Conservation (phyloP, 2,888 invertebrate species). For the Drosophila infuscata region DNA sequence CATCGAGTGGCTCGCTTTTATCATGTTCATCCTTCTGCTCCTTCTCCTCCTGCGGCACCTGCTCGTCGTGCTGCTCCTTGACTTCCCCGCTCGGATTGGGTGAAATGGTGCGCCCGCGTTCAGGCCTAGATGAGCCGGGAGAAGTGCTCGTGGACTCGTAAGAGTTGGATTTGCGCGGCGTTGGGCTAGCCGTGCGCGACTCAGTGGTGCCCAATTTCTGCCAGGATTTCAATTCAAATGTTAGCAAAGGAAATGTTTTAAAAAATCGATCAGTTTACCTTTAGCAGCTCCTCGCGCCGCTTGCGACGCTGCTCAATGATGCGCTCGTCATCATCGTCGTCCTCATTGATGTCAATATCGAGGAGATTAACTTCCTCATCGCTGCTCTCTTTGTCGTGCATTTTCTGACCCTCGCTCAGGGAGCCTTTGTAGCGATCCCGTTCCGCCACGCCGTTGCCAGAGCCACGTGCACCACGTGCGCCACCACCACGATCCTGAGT, state of each 20-base stretch:
- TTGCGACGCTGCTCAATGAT: constrained; percentile 95
- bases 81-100: constrained; percentile 35
- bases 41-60: constrained; percentile 14
- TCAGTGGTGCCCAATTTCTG: constrained; percentile 73
- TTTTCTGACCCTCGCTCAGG: constrained; percentile 91
- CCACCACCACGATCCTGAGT: constrained; percentile 83
- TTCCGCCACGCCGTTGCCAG: constrained; percentile 72
- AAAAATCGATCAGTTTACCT: constrained; percentile 86
- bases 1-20: constrained; percentile 26
- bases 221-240: neutral
- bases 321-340: constrained; percentile 96
- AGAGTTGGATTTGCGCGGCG: constrained; percentile 61
- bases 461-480: constrained; percentile 81
- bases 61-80: constrained; percentile 8
- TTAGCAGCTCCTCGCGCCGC: constrained; percentile 94
- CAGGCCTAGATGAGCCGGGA: constrained; percentile 46
- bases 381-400: constrained; percentile 87
- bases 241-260: neutral
- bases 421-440: constrained; percentile 90
- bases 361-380: constrained; percentile 90
- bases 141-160: constrained; percentile 66
- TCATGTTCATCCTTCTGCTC: constrained; percentile 3
- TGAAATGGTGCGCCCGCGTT: constrained; percentile 45
- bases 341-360: constrained; percentile 93
- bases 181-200: constrained; percentile 52